Evolutionary conservation across 2,797 vertebrate genomes (phyloP).

Genomic region (Neosilurus hyrtlii): DNA sequence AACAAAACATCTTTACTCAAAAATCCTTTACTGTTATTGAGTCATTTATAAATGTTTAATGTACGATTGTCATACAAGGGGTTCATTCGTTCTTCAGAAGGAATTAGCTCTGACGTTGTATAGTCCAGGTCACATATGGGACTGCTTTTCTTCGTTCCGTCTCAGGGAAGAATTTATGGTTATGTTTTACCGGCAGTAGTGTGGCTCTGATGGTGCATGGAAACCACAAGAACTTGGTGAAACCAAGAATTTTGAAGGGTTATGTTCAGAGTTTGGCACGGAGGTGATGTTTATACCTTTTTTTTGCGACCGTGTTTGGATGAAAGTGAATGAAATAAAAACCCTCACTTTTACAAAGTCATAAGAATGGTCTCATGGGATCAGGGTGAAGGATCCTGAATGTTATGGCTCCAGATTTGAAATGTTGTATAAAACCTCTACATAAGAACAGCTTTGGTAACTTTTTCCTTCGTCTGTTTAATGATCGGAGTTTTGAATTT

Average conservation of each 20-base stretch:
- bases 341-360: neutral
- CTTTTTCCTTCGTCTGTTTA: neutral
- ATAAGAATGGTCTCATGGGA: neutral
- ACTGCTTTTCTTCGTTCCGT: neutral
- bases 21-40: no score
- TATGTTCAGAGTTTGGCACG: neutral
- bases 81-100: neutral
- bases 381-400: neutral
- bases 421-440: neutral
- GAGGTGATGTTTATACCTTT: neutral
- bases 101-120: neutral
- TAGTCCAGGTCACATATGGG: neutral
- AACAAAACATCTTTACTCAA: neutral
- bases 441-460: neutral
- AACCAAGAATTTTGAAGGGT: neutral
- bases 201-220: neutral
- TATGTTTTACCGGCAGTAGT: neutral
- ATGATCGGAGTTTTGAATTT: neutral
- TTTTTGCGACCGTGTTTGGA: neutral
- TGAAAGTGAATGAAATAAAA: neutral
- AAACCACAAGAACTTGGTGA: neutral
- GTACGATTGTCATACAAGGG: neutral
- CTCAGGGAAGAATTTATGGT: neutral
- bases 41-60: neutral
- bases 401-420: neutral